Base-by-base conservation (phyloP, 2,888 invertebrate species). In the Mythimna impura region DNA sequence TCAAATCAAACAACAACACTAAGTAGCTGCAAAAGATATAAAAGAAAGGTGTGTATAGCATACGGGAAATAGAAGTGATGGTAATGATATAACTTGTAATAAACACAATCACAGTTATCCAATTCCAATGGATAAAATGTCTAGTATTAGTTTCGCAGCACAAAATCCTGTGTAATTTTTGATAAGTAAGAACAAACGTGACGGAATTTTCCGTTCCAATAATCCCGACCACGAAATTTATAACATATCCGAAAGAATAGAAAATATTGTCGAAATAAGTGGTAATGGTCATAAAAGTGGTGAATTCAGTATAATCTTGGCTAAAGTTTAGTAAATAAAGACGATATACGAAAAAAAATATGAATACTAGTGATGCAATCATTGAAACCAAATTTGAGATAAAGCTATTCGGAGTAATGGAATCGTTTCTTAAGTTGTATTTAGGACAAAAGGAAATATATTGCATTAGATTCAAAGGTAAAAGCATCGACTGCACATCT, bases 401-500 rank as follows among this genome's bases (percentile, higher is more conserved):
- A 0, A 30, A 9, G 22, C 63, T 54, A 22, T 80, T 83, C 0
- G 84, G 71, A 1, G 71, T 73, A 9, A 87, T 78, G 0, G 72
- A 60, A 54, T 85, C 79, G 12, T 81, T 25, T 12, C 57, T 66
- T 20, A 86, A 80, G 36, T 20, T 43, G 22, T 80, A 86, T 69
- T 83, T 86, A 0, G 77, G 72, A 57, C 36, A 25, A 0, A 83
- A 73, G 2, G 63, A 34, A 7, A 81, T 6, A n/a, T n/a, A n/a
- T 50, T 84, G 81, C 43, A 81, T 55, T 4, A 81, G 20, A 22
- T 81, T 71, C 9, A 86, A 50, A 20, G 86, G 83, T 1, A 36
- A 8, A 6, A 86, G 58, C 30, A 86, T 76, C 8, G 57, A 66
- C 57, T 81, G 81, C 10, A 84, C 55, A 40, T 84, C 79, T 72